Conservation (phyloP, 2,113 vertebrate species). For the Aegotheles bennettii region DNA sequence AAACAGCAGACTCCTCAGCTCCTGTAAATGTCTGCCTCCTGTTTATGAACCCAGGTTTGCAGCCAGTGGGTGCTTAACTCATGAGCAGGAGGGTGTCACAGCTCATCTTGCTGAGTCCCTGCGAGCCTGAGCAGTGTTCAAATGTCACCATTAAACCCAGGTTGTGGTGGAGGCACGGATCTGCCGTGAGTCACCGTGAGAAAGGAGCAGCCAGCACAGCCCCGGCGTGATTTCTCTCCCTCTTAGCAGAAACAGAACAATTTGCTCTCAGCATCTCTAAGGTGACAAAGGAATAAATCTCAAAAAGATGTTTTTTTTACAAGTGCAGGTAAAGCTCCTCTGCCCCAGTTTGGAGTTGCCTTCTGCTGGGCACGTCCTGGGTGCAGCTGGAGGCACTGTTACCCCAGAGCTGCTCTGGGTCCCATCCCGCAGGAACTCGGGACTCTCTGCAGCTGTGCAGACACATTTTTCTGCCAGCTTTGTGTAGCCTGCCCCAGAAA, state of each 20-base stretch:
- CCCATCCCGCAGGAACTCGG: neutral
- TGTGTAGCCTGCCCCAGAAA: slow-evolving; percentile 15
- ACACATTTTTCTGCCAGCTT: neutral
- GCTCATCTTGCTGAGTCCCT: neutral
- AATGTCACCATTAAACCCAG: neutral
- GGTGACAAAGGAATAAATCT: neutral
- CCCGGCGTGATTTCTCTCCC: neutral
- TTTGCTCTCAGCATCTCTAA: neutral
- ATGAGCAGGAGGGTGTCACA: neutral
- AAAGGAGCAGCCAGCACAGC: neutral
- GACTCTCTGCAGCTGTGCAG: slow-evolving; percentile 16
- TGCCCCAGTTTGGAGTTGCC: neutral
- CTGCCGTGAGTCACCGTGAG: neutral
- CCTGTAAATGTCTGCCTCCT: neutral
- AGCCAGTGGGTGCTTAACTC: neutral
- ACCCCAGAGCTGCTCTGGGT: neutral
- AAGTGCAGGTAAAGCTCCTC: neutral
- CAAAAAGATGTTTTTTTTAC: neutral
- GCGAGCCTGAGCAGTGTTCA: neutral
- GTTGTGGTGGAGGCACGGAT: neutral
- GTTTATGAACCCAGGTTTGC: neutral
- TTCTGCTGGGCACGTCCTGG: neutral
- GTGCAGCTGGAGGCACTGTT: neutral
- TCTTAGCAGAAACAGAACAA: neutral
- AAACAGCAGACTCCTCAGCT: neutral